These are phyloP conservation scores for Cephalopholis sonnerati DNA, from an alignment of 2,113 vertebrate genomes.

Conservation along the genomic window DNA sequence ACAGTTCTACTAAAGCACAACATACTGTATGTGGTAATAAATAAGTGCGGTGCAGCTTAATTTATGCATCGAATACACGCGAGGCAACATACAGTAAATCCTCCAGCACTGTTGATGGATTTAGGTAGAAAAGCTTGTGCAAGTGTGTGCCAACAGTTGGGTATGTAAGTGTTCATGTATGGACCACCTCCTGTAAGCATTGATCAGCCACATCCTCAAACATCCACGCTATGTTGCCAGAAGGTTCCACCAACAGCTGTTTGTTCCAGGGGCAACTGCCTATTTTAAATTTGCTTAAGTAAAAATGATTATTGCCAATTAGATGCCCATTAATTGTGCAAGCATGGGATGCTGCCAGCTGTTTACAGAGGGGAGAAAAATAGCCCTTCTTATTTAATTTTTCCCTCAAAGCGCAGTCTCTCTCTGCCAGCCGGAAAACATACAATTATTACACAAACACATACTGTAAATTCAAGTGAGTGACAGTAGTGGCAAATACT, in stretches of 20 bases:
- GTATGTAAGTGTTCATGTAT: constrained; percentile 34
- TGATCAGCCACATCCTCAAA: constrained; percentile 85
- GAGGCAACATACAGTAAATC: constrained; percentile 14
- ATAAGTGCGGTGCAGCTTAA: not conserved
- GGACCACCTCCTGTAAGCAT: constrained; percentile 80
- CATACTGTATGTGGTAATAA: constrained; percentile 4
- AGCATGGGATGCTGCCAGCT: constrained; percentile 96
- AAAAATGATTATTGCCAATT: constrained; percentile 99
- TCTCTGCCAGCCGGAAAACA: constrained; percentile 47
- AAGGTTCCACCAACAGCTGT: constrained; percentile 95
- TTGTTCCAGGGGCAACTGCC: constrained; percentile 92
- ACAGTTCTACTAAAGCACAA: not conserved
- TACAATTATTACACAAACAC: constrained; percentile 40
- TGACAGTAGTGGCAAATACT: constrained; percentile 5
- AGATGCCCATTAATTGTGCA: constrained; percentile 99
- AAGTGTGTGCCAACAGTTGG: constrained; percentile 28
- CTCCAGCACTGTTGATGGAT: not conserved
- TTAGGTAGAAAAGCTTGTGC: not conserved
- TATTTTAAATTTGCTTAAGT: constrained; percentile 92
- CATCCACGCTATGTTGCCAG: constrained; percentile 88
- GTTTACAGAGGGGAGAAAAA: constrained; percentile 96
- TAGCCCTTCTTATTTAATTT: constrained; percentile 88
- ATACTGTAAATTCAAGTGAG: constrained; percentile 43
- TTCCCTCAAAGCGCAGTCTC: constrained; percentile 79
- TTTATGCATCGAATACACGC: constrained; percentile 4